phyloP scores from a whole-genome alignment of 1,140 invertebrate genomes.

The Pachyrhynchus sulphureomaculatus region DNA sequence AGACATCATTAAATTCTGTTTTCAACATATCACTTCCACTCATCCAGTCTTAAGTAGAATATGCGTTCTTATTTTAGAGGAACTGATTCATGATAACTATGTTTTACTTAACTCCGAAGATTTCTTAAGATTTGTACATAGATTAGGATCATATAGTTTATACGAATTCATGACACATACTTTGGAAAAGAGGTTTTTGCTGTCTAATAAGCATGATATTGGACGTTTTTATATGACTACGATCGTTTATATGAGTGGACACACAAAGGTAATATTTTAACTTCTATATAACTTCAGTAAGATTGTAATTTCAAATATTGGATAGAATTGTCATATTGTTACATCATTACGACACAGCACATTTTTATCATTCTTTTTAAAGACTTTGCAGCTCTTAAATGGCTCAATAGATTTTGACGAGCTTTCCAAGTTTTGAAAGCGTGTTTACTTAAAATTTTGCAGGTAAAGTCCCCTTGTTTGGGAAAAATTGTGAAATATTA shows the following conservation, averaged over 20 bases:
- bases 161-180: conserved; percentile 24
- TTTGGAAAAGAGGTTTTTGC: conserved; percentile 27
- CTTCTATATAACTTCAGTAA: too few species aligned
- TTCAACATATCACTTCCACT: conserved; percentile 20
- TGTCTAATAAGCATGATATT: conserved; percentile 33
- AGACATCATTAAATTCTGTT: conserved; percentile 27
- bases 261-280: conserved; percentile 29
- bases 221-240: conserved; percentile 30
- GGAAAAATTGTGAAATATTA: too few species aligned
- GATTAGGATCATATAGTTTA: conserved; percentile 26
- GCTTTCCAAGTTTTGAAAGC: too few species aligned
- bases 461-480: too few species aligned
- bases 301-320: background rate
- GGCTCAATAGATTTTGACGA: too few species aligned
- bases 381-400: too few species aligned
- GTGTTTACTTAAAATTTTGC: too few species aligned
- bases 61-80: conserved; percentile 28
- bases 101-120: conserved; percentile 24
- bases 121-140: conserved; percentile 32
- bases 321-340: background rate
- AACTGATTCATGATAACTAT: conserved; percentile 31
- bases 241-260: conserved; percentile 31
- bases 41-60: conserved; percentile 26
- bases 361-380: background rate
- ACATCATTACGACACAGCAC: background rate